Conservation (phyloP, 1,140 invertebrate genomes). For the Holotrichia oblita region DNA sequence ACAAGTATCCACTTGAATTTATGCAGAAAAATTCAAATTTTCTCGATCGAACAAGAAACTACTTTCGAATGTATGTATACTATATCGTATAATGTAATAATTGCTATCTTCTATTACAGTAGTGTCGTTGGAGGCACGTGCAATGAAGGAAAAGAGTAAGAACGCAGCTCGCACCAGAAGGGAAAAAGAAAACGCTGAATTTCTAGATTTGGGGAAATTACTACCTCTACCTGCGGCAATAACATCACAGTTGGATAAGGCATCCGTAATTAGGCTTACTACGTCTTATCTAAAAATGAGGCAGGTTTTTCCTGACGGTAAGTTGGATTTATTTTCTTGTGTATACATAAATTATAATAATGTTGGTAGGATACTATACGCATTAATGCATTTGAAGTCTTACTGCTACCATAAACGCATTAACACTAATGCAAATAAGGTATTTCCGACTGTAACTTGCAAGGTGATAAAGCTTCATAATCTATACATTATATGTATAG, state of each 20-base stretch:
- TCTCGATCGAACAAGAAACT: neutral
- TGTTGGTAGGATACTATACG: too few relatives aligned
- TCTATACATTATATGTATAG: too few relatives aligned
- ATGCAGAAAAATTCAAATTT: neutral
- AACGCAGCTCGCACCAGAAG: slow-evolving; percentile 89
- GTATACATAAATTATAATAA: too few relatives aligned
- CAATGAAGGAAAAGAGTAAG: slow-evolving; percentile 95
- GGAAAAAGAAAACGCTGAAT: slow-evolving; percentile 94
- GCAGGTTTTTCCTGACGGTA: slow-evolving; percentile 91
- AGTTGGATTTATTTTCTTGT: slow-evolving; percentile 59
- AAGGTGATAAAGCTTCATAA: too few relatives aligned
- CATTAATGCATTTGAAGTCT: too few relatives aligned
- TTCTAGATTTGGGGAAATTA: slow-evolving; percentile 86
- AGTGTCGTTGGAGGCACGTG: slow-evolving; percentile 50
- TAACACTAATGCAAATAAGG: too few relatives aligned
- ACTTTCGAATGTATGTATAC: neutral
- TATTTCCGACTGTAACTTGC: too few relatives aligned
- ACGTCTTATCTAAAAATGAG: slow-evolving; percentile 94
- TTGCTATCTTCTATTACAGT: slow-evolving; percentile 49
- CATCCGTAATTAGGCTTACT: slow-evolving; percentile 89
- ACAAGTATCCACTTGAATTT: neutral
- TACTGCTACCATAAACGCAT: too few relatives aligned
- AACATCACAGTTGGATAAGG: slow-evolving; percentile 92
- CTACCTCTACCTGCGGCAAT: slow-evolving; percentile 88
- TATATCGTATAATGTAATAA: neutral